These are phyloP conservation scores for Balaenoptera acutorostrata DNA, from an alignment of 2,113 vertebrate genomes.

Conservation along the genomic window DNA sequence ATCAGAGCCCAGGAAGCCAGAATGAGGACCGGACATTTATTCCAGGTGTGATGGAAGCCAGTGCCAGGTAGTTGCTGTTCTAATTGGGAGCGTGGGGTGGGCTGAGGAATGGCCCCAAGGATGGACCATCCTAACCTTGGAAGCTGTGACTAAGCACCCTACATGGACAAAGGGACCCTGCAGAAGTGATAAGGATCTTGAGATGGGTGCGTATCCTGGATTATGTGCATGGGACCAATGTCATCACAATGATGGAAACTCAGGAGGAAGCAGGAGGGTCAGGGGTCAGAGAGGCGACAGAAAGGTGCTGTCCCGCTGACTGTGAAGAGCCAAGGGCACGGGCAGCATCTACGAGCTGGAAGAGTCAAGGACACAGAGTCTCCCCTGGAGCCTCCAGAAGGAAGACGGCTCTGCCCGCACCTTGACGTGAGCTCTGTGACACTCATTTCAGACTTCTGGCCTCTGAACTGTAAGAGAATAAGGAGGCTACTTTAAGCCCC, in stretches of 20 bases:
- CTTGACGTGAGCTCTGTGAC: background rate
- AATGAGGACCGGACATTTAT: too few relatives aligned
- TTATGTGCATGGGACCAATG: rapidly evolving
- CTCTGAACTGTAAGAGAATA: background rate
- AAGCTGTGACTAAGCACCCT: background rate
- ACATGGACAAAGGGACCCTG: background rate
- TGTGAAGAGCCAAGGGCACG: rapidly evolving
- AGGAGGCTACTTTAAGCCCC: background rate
- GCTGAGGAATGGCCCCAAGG: background rate
- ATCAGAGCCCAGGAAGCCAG: background rate
- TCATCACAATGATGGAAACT: rapidly evolving
- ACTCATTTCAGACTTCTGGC: background rate
- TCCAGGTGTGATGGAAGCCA: background rate
- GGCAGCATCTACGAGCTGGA: background rate
- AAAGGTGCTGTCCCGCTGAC: background rate
- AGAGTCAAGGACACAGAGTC: rapidly evolving
- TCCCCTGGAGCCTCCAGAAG: rapidly evolving
- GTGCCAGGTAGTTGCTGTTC: background rate
- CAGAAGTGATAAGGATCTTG: too few relatives aligned
- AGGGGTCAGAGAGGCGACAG: background rate
- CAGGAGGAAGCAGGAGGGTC: background rate
- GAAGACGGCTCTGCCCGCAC: background rate
- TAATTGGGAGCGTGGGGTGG: rapidly evolving
- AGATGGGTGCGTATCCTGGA: background rate
- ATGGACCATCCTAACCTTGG: background rate